These are phyloP conservation scores for Felis chaus DNA, from an alignment of 2,113 vertebrate genomes.

Conservation along the genomic window DNA sequence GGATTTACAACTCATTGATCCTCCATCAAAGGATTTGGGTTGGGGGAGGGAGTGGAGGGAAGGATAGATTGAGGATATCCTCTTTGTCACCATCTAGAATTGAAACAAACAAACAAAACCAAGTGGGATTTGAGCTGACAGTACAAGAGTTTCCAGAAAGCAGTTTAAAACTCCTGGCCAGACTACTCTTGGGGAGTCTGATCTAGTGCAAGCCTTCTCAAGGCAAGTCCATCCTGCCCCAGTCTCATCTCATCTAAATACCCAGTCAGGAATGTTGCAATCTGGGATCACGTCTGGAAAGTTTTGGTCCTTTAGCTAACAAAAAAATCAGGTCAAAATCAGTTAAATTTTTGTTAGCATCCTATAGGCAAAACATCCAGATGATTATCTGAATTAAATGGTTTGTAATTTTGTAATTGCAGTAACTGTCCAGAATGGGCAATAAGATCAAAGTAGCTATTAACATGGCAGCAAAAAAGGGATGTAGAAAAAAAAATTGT, in stretches of 20 bases:
- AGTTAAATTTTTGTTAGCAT: neutral
- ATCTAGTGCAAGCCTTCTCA: neutral
- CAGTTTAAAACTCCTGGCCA: neutral
- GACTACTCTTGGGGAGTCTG: neutral
- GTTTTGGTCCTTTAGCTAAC: neutral
- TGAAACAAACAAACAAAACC: neutral
- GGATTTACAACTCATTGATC: neutral
- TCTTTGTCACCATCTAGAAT: neutral
- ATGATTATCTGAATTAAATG: neutral
- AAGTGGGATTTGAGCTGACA: neutral
- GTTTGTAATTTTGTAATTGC: neutral
- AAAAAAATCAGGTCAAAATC: neutral
- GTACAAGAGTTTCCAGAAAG: neutral
- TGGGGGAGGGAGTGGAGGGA: fast-evolving
- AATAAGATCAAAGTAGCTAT: neutral
- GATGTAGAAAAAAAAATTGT: neutral
- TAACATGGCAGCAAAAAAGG: neutral
- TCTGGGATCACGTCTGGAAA: neutral
- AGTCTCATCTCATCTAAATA: neutral
- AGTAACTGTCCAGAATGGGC: neutral
- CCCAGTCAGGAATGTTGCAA: neutral
- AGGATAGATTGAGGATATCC: neutral
- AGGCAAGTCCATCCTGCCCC: neutral
- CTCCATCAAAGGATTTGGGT: neutral
- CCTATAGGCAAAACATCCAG: neutral